Conservation (phyloP, 2,113 vertebrate species). For the Pavo muticus region DNA sequence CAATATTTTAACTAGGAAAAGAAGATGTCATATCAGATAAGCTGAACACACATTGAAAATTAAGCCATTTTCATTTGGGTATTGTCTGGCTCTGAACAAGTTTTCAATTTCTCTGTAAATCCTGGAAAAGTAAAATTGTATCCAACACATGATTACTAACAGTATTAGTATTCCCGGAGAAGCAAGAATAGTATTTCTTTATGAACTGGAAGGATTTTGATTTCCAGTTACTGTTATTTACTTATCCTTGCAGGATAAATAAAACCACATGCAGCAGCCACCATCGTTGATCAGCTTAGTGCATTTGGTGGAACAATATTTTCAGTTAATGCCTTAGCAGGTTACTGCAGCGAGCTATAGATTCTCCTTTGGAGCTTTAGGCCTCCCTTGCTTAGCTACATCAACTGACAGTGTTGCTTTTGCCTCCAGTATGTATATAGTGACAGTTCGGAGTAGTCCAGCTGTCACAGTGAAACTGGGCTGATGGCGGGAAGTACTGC, state of each 20-base stretch:
- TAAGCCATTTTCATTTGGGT: neutral
- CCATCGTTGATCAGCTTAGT: neutral
- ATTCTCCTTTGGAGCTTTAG: neutral
- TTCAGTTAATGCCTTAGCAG: neutral
- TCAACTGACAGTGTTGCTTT: neutral
- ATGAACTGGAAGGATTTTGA: neutral
- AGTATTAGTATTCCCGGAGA: neutral
- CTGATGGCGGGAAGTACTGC: neutral
- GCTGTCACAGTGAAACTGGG: neutral
- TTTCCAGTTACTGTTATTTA: neutral
- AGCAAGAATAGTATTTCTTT: neutral
- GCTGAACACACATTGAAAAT: neutral
- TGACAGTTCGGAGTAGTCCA: neutral
- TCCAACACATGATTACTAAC: neutral
- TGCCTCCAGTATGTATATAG: neutral
- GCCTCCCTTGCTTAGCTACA: neutral
- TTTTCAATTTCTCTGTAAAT: neutral
- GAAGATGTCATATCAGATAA: neutral
- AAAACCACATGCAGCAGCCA: neutral
- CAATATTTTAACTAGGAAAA: constrained; percentile 16
- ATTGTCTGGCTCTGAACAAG: neutral
- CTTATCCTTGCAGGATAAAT: neutral
- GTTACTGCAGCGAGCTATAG: neutral
- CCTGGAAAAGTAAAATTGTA: neutral
- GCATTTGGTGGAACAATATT: neutral